Evolutionary conservation across 2,888 invertebrate genomes (phyloP).

Genomic region (Thereva nobilitata): DNA sequence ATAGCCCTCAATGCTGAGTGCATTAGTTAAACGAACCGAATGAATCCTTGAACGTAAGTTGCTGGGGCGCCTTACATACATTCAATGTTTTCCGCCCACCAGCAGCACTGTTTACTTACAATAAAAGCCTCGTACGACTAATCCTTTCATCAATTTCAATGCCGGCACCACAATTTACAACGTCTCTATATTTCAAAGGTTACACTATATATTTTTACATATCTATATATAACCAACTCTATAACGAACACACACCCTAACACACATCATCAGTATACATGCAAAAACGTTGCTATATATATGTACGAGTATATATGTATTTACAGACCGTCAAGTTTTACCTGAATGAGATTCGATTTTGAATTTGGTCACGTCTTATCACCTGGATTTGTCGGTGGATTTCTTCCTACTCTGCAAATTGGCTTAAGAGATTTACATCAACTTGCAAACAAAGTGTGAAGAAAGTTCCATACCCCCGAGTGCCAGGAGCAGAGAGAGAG

Average conservation of each 20-base stretch:
- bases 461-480: conserved; percentile 23
- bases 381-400: conserved; percentile 35
- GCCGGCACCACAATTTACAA: background rate
- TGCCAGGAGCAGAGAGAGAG: too few species aligned
- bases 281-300: background rate
- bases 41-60: background rate
- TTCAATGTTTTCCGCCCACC: too few species aligned
- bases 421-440: conserved; percentile 34
- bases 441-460: conserved; percentile 35
- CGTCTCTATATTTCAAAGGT: too few species aligned
- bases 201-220: too few species aligned
- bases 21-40: too few species aligned
- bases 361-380: conserved; percentile 36
- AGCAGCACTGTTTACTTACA: conserved; percentile 13
- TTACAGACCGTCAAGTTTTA: conserved; percentile 27
- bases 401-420: conserved; percentile 32
- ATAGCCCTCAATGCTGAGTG: too few species aligned
- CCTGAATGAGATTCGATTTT: conserved; percentile 34
- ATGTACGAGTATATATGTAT: background rate
- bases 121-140: conserved; percentile 17
- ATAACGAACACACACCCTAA: too few species aligned
- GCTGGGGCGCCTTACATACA: background rate
- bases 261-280: background rate
- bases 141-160: conserved; percentile 32
- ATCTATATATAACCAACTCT: too few species aligned